Conservation (phyloP, 1,140 invertebrate genomes). For the Brachionus asplanchnoidis region DNA sequence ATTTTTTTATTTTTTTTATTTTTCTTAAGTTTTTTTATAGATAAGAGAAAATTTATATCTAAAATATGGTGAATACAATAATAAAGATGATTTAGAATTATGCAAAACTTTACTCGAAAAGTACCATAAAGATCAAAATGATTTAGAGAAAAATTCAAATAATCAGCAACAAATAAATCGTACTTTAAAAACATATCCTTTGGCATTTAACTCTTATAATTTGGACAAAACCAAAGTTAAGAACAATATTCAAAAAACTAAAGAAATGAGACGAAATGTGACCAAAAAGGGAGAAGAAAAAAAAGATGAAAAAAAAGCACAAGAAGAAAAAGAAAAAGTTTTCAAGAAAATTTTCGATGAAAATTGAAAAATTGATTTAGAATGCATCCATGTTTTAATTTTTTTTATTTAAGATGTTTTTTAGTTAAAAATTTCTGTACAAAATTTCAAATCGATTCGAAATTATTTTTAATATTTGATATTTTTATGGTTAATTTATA, state of each 20-base stretch:
- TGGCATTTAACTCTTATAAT: conserved; percentile 26
- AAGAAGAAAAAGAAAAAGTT: not conserved
- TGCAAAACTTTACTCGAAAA: not conserved
- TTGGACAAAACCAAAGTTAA: conserved; percentile 2
- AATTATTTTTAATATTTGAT: not conserved
- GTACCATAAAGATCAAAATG: not conserved
- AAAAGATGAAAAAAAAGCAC: not conserved
- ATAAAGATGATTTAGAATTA: not conserved
- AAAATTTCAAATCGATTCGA: not conserved
- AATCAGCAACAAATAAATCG: not conserved
- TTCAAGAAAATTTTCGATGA: not conserved
- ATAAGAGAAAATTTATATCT: conserved; percentile 3
- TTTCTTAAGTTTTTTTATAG: not conserved
- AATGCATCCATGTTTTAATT: not conserved
- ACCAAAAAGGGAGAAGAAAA: not conserved
- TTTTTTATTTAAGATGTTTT: not conserved
- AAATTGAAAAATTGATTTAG: not conserved
- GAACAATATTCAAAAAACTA: not conserved
- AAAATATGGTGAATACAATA: conserved; percentile 12
- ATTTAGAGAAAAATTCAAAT: not conserved
- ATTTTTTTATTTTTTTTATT: not conserved
- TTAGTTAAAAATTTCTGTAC: not conserved
- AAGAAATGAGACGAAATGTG: not conserved
- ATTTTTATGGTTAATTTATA: not conserved
- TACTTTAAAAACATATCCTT: conserved; percentile 28